Base-by-base conservation (phyloP, 2,888 invertebrate genomes). In the Cephus rjabovi region DNA sequence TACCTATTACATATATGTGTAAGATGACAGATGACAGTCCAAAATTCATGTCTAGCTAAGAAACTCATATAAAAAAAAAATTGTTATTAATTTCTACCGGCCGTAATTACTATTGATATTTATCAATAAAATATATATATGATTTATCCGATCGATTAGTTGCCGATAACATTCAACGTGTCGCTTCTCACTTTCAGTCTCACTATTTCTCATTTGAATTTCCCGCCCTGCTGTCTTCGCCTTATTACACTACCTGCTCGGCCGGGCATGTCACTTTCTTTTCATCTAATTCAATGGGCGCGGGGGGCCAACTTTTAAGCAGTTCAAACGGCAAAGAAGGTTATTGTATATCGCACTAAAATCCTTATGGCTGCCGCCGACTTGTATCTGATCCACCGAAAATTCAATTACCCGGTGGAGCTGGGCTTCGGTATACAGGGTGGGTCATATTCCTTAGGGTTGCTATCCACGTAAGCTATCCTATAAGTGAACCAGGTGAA, bases 331-430 rank as follows among this genome's bases (percentile, higher is more conserved):
- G 23, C 2, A 56, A 1, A 2, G 23, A 2, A 9, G 1, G 4
- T 1, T 12, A 3, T 40, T 23, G 0, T 1, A 23, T 56, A 23
- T 56, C 31, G 15, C 30, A 12, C 71, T 31, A 71, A n/a, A 71
- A 71, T 71, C 71, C 71, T 34, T 31, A 31, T 31, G 71, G 6
- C 11, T 3, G 4, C 31, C 23, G 56, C 9, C 23, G 23, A 34
- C 71, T 31, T 9, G 2, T 71, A 71, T 71, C 71, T 31, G 71
- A 71, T 71, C 71, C 23, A 71, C 71, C 71, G 71, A 71, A 71
- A 71, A 71, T 71, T 71, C 71, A 71, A 71, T 71, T 71, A 71
- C 12, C 12, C 6, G 71, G 3, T 31, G 33, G 71, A 71, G 12
- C 11, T 31, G 71, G 31, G 15, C 3, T 2, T 30, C 12, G 6